Conservation (phyloP, 2,888 invertebrate genomes). For the Neocrepidodera transversa region DNA sequence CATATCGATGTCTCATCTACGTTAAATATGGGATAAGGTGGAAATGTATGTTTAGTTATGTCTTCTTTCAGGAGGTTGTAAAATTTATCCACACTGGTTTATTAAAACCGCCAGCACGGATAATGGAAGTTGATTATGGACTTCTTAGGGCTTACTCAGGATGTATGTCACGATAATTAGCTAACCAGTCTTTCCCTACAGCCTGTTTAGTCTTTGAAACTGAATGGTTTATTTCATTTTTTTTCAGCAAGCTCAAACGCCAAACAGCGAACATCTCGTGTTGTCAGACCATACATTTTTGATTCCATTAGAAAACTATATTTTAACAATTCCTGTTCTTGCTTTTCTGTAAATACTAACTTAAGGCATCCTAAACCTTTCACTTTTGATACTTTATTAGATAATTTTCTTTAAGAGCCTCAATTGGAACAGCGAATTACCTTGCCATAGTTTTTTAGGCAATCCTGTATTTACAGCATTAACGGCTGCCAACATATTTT, state of each 20-base stretch:
- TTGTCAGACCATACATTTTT: constrained; percentile 18
- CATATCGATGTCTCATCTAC: too few species aligned
- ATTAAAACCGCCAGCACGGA: background rate
- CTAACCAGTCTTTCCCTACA: constrained; percentile 16
- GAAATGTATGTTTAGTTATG: too few species aligned
- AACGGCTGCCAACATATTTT: constrained; percentile 1
- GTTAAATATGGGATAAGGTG: too few species aligned
- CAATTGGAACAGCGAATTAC: background rate
- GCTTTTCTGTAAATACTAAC: constrained; percentile 4
- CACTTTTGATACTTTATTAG: too few species aligned
- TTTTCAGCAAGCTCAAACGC: constrained; percentile 12
- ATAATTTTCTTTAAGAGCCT: too few species aligned
- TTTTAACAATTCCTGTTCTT: constrained; percentile 8
- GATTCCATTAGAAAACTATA: constrained; percentile 10
- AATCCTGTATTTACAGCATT: background rate
- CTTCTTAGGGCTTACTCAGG: background rate
- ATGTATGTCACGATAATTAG: constrained; percentile 3
- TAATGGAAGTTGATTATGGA: constrained; percentile 1
- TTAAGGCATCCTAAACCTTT: too few species aligned
- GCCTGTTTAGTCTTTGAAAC: constrained; percentile 12
- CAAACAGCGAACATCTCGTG: too few species aligned
- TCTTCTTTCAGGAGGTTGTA: too few species aligned
- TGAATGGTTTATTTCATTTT: constrained; percentile 18
- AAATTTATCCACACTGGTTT: too few species aligned
- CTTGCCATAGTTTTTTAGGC: constrained; percentile 2